Evolutionary conservation across 2,113 vertebrate genomes (phyloP).

Genomic region (Crotalus horridus): DNA sequence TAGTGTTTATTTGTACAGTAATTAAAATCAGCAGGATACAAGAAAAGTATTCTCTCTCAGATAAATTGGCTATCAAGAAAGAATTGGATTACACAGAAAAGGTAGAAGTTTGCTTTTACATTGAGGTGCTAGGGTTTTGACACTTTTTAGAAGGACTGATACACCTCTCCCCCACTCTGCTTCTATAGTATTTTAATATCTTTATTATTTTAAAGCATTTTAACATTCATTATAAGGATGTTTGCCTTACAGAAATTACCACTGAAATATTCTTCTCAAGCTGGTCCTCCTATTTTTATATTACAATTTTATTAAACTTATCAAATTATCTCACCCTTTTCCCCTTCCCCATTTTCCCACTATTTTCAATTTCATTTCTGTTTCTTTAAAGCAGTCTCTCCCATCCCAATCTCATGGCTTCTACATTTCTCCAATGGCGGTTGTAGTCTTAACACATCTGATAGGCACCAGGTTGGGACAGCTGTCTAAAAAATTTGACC

Average conservation of each 20-base stretch:
- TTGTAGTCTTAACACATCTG: background rate
- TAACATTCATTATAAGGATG: background rate
- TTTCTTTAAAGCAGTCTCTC: background rate
- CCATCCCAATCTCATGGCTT: background rate
- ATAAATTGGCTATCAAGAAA: background rate
- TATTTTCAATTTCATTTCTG: background rate
- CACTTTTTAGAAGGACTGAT: background rate
- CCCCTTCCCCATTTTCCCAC: background rate
- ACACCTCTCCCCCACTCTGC: background rate
- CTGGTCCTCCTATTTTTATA: background rate
- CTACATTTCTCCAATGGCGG: background rate
- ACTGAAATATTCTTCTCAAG: background rate
- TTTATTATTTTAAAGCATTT: background rate
- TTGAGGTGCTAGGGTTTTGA: background rate
- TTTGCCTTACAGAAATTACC: background rate
- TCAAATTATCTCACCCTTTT: background rate
- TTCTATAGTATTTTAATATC: background rate
- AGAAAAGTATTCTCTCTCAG: background rate
- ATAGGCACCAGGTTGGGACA: background rate
- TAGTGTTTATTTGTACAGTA: too few relatives aligned
- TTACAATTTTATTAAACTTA: background rate
- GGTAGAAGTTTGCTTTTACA: background rate
- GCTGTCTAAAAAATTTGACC: constrained; percentile 9
- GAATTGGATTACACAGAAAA: background rate
- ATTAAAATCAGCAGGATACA: too few relatives aligned